phyloP scores from a whole-genome alignment of 1,140 invertebrate species.

The Drosophila mojavensis region DNA sequence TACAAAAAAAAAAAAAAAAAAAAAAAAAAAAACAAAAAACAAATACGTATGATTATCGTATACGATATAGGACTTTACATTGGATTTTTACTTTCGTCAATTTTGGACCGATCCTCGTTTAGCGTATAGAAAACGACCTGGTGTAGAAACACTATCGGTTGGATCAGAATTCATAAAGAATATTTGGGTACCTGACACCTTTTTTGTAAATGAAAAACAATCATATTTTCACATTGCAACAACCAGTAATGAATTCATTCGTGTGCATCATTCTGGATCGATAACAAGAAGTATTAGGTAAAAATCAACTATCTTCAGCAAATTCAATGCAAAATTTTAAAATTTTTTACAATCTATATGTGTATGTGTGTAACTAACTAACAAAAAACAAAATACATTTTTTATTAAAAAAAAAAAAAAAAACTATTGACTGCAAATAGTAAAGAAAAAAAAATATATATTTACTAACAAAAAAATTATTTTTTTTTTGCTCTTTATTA shows the following conservation, averaged over 20 bases:
- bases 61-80: constrained; percentile 94
- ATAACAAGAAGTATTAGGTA: constrained; percentile 98
- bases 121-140: constrained; percentile 93
- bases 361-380: constrained; percentile 70
- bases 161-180: constrained; percentile 98
- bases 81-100: constrained; percentile 99
- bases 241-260: constrained; percentile 98
- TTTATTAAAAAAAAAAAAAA: constrained; percentile 36
- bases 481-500: constrained; percentile 55
- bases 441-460: constrained; percentile 18
- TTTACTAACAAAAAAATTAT: constrained; percentile 39
- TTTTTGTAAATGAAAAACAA: constrained; percentile 99
- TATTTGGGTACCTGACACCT: constrained; percentile 99
- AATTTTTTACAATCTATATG: constrained; percentile 69
- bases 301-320: constrained; percentile 83
- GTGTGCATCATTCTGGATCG: constrained; percentile 96
- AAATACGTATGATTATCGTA: constrained; percentile 7
- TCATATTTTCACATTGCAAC: constrained; percentile 99
- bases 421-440: constrained; percentile 34
- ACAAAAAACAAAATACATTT: constrained; percentile 18
- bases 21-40: not conserved
- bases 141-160: constrained; percentile 94
- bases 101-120: constrained; percentile 98
- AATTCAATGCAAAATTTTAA: constrained; percentile 62
- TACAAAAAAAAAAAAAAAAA: not conserved